phyloP scores from a whole-genome alignment of 2,113 vertebrate species.

The Morone saxatilis region DNA sequence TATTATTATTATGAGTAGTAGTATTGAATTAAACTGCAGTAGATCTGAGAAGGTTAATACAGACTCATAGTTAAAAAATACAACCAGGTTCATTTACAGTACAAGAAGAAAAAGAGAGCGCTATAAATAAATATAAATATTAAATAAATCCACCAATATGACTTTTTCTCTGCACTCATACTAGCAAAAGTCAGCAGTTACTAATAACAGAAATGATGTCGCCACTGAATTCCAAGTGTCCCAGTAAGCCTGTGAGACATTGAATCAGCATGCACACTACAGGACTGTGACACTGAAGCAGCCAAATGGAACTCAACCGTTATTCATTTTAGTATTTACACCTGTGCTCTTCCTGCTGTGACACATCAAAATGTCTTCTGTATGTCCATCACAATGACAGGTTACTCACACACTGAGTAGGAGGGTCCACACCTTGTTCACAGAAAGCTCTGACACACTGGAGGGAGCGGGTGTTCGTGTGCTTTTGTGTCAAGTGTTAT shows the following conservation, averaged over 20 bases:
- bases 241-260: background rate
- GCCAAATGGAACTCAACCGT: background rate
- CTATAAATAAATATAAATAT: background rate
- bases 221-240: background rate
- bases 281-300: background rate
- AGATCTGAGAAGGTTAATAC: background rate
- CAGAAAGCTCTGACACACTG: background rate
- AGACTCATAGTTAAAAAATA: background rate
- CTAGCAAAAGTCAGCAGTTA: too few species aligned
- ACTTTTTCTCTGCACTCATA: background rate
- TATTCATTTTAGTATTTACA: background rate
- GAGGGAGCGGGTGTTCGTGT: background rate
- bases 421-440: conserved; percentile 1
- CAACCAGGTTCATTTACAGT: background rate
- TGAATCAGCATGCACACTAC: background rate
- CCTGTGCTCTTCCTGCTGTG: background rate
- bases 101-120: background rate
- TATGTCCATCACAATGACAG: background rate
- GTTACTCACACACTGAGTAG: background rate
- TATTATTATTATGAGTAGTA: background rate
- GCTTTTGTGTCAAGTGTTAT: background rate
- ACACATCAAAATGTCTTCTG: background rate
- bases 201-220: background rate
- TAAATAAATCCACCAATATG: background rate
- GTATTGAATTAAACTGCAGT: background rate